phyloP scores from a whole-genome alignment of 2,888 invertebrate species.

The Agonopterix arenella region DNA sequence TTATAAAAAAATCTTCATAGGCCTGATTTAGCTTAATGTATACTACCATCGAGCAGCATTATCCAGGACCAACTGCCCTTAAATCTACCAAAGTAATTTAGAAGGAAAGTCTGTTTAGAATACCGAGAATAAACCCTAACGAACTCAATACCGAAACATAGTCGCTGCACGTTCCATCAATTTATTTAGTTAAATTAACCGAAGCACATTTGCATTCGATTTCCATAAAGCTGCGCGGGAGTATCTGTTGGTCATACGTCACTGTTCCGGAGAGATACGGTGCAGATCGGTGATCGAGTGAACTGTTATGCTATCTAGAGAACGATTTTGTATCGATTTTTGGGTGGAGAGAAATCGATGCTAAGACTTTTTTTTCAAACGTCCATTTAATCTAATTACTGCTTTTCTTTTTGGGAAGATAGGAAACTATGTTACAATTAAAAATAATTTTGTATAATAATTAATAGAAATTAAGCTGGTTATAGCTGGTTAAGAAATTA shows the following conservation, averaged over 20 bases:
- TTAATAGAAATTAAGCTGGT: no score
- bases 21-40: no score
- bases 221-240: slow-evolving; percentile 65
- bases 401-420: no score
- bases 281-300: slow-evolving; percentile 41
- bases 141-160: slow-evolving; percentile 53
- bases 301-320: background rate
- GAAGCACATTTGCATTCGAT: slow-evolving; percentile 71
- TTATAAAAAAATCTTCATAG: no score
- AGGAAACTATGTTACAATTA: no score
- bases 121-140: slow-evolving; percentile 34
- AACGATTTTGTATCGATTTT: background rate
- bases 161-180: slow-evolving; percentile 49
- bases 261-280: slow-evolving; percentile 52
- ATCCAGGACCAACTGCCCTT: no score
- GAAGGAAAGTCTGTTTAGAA: no score
- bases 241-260: slow-evolving; percentile 69
- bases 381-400: background rate
- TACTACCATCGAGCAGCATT: no score
- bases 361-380: background rate
- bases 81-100: no score
- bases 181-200: slow-evolving; percentile 74
- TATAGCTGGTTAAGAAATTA: no score
- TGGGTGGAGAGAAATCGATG: background rate
- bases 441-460: no score